Base-by-base conservation (phyloP, 2,797 vertebrate genomes). In the Peromyscus aztecus region DNA sequence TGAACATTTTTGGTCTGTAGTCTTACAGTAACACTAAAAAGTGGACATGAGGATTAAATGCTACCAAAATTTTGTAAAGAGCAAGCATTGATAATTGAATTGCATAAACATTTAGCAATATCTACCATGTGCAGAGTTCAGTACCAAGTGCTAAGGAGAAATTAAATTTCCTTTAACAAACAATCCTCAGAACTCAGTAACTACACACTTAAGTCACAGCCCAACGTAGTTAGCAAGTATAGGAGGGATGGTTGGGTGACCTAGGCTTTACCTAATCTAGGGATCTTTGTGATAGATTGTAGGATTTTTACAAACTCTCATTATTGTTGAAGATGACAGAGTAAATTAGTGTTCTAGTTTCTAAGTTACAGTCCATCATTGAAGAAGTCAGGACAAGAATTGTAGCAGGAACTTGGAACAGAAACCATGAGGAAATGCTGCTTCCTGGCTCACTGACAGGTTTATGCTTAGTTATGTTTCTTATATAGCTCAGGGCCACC, bases 91-190 rank as follows among this genome's bases (percentile, higher is more conserved):
- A 94, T 17, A 90, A 85, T 77, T 94, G 43, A 76, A 71, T 94
- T 90, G 52, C 61, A 10, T 49, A 84, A 67, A 81, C 37, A 84
- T 95, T 91, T 93, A 89, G 93, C 93, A 91, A 87, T 94, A 52
- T 11, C 61, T 97, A 46, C 27, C 6, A 76, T 46, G 11, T 82
- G 14, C 59, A 92, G 89, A 76, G 61, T 34, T 85, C n/a, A 90
- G 59, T 67, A 7, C 31, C 81, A 85, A 13, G 91, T 49, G 46
- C 37, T 89, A 94, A 95, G 59, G n/a, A 92, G 46, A 29, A 87
- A 81, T 37, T 95, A 57, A 67, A 89, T 94, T 97, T 94, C 52
- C 13, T 84, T 91, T 80, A 92, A 83, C n/a, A 86, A 95, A 96
- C 29, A 94, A 85, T 92, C 57, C 6, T 43, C 21, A 92, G 81